Conservation (phyloP, 2,888 invertebrate species). For the Alcis repandata region DNA sequence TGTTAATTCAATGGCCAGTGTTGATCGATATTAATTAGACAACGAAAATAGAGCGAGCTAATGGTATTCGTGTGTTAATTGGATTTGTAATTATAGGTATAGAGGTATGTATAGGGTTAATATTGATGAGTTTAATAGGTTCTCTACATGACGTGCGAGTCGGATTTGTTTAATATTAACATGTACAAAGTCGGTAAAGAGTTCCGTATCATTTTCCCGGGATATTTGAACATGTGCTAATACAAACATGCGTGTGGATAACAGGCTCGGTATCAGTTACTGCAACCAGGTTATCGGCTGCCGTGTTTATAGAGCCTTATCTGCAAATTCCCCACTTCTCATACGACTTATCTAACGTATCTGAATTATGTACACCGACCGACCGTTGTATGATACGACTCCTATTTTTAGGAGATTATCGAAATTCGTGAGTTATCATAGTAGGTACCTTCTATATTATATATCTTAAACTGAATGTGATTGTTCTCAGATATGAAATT, state of each 20-base stretch:
- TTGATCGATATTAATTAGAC: conserved; percentile 24
- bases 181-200: conserved; percentile 35
- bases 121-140: conserved; percentile 5
- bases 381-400: conserved; percentile 69
- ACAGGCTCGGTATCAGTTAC: conserved; percentile 68
- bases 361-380: conserved; percentile 55
- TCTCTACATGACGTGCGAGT: conserved; percentile 13
- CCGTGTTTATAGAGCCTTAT: conserved; percentile 78
- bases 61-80: conserved; percentile 28
- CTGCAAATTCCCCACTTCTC: conserved; percentile 70
- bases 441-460: conserved; percentile 49
- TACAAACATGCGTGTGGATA: conserved; percentile 60
- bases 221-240: conserved; percentile 42
- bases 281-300: conserved; percentile 82
- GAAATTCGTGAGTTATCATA: conserved; percentile 51
- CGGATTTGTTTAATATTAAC: conserved; percentile 21
- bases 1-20: conserved; percentile 8
- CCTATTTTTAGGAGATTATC: conserved; percentile 71
- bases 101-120: not conserved
- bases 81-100: conserved; percentile 26
- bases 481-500: conserved; percentile 52
- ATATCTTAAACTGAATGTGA: conserved; percentile 55
- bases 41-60: conserved; percentile 31
- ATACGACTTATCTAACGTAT: conserved; percentile 71
- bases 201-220: conserved; percentile 35